A percentile compares a stretch with the other conserved stretches of the same genome.
phyloP scores from a whole-genome alignment of 2,888 invertebrate species.

The Sipunculus nudus region DNA sequence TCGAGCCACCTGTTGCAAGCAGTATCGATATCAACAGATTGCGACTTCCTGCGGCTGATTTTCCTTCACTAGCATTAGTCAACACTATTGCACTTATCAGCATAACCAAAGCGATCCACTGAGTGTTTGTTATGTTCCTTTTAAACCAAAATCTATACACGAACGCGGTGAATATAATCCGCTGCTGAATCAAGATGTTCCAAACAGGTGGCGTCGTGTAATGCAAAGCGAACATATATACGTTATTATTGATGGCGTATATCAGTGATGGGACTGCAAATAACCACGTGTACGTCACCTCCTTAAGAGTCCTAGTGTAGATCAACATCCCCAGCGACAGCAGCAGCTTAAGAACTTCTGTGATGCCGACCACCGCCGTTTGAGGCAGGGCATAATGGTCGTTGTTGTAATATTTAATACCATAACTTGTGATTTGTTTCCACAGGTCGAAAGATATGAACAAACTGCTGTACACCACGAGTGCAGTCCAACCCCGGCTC shows the following conservation, averaged over 20 bases:
- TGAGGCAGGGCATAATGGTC: constrained; percentile 25
- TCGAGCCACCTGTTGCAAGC: constrained; percentile 18
- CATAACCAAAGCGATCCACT: constrained; percentile 26
- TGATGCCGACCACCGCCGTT: constrained; percentile 26
- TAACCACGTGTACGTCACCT: too few relatives aligned
- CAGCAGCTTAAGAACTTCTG: constrained; percentile 21
- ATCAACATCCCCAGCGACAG: constrained; percentile 19
- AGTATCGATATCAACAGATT: constrained; percentile 12
- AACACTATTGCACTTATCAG: constrained; percentile 24
- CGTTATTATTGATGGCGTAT: constrained; percentile 33
- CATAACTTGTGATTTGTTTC: constrained; percentile 30
- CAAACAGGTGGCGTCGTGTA: constrained; percentile 31
- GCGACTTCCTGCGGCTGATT: background rate
- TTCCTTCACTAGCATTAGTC: constrained; percentile 21
- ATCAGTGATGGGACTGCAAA: constrained; percentile 28
- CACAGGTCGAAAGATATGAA: constrained; percentile 27
- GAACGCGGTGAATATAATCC: constrained; percentile 31
- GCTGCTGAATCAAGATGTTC: constrained; percentile 27
- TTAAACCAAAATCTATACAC: constrained; percentile 31
- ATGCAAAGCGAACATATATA: constrained; percentile 24
- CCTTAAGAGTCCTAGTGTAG: background rate
- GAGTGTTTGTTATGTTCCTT: constrained; percentile 7
- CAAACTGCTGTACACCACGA: constrained; percentile 15
- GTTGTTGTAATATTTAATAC: constrained; percentile 30
- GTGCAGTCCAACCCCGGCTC: constrained; percentile 8